Evolutionary conservation across 2,888 invertebrate species (phyloP).

Genomic region (Lasioglossum vierecki): DNA sequence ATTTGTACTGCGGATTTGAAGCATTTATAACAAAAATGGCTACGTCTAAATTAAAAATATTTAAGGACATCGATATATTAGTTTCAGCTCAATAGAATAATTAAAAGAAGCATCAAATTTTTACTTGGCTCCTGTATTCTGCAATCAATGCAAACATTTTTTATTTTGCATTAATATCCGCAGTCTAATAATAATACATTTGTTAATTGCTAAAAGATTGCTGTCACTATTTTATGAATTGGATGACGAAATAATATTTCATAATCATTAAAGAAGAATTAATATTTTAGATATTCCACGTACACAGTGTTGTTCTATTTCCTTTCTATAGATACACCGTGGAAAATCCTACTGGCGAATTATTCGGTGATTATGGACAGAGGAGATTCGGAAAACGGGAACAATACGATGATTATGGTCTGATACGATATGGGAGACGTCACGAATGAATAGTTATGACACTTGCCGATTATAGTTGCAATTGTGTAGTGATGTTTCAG

Average conservation of each 20-base stretch:
- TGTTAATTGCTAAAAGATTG: background rate
- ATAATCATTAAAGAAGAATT: no score
- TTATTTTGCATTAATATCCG: no score
- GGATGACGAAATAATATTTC: background rate
- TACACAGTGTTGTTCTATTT: background rate
- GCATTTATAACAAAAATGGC: no score
- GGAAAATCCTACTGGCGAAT: slow-evolving; percentile 78
- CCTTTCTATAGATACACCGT: slow-evolving; percentile 57
- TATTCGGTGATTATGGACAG: slow-evolving; percentile 87
- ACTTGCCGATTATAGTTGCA: slow-evolving; percentile 20
- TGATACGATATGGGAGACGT: slow-evolving; percentile 89
- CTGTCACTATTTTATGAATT: background rate
- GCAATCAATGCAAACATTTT: no score
- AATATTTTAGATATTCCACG: background rate
- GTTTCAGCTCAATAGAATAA: no score
- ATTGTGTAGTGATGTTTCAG: slow-evolving; percentile 24
- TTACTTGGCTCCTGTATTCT: no score
- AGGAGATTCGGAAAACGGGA: slow-evolving; percentile 88
- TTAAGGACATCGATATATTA: no score
- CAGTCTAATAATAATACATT: no score
- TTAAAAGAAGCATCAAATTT: no score
- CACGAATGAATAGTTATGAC: slow-evolving; percentile 61
- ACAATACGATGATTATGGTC: slow-evolving; percentile 90
- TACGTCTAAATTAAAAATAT: no score
- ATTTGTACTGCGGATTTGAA: no score